Base-by-base conservation (phyloP, 2,113 vertebrate genomes). In the Apodemus sylvaticus region DNA sequence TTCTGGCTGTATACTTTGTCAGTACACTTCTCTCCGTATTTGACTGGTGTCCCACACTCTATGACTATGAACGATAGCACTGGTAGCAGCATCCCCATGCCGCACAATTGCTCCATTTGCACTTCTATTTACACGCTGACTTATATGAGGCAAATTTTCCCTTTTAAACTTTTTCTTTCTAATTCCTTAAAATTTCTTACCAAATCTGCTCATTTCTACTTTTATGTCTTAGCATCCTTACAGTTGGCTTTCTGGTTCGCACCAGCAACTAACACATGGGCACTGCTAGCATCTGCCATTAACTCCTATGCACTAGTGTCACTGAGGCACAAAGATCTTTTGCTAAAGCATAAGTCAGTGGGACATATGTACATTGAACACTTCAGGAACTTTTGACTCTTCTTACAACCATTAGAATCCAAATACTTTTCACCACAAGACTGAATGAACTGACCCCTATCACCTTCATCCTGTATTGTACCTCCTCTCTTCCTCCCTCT, bases 361-460 rank as follows among this genome's bases (percentile, higher is more conserved):
- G 16, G 34, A 8, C 3, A 39, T 13, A 29, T 51, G 0, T 12
- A 19, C 48, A n/a, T 60, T 39, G 71, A n/a, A 66, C 22, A 14
- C 11, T 51, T 34, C 24, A 68, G 45, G 62, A 60, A 53, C 31
- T 85, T 95, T 86, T 31, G 4, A 31, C 36, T 20, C 60, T 7
- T 19, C 48, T 51, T 62, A 64, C n/a, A 85, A 39, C 42, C 24
- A 14, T 60, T 39, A 83, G 71, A 87, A 70, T 39, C 34, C 39
- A 51, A 76, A 42, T 11, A 48, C 2, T n/a, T 55, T 74, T 83
- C 11, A 39, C 6, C 29, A 14, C 0, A 48, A 62, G 48, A 36
- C 12, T 48, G 0, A 1, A 51, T 3, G 5, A 71, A 5, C 16
- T n/a, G 31, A 2, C 7, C 20, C 13, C 24, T 60, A 53, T 39